Conservation (phyloP, 2,888 invertebrate genomes). For the Brachypalpus laphriformis region DNA sequence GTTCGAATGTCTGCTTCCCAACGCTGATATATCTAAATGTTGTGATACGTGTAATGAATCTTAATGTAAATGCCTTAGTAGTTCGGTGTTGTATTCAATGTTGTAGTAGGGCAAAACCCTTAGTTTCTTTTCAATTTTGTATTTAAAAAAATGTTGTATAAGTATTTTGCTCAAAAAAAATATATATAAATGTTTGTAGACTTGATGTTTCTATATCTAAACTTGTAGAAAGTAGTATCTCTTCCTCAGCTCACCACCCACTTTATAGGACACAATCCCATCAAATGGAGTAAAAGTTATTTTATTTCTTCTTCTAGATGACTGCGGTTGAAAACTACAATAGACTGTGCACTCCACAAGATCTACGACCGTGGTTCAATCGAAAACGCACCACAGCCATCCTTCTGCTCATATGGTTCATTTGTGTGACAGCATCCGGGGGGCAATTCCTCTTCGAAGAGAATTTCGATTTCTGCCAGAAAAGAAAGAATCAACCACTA, state of each 20-base stretch:
- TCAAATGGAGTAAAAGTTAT: neutral
- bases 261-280: conserved; percentile 5
- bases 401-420: conserved; percentile 84
- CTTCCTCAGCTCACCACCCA: conserved; percentile 19
- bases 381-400: conserved; percentile 83
- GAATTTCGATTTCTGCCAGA: conserved; percentile 88
- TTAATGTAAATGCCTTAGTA: conserved; percentile 11
- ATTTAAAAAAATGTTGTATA: neutral
- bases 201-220: conserved; percentile 23
- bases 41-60: neutral
- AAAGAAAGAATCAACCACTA: conserved; percentile 84
- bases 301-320: conserved; percentile 78
- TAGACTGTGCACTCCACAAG: conserved; percentile 85
- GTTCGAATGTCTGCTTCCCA: neutral
- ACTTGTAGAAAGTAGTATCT: conserved; percentile 17
- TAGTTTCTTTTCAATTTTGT: neutral
- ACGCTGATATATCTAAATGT: neutral
- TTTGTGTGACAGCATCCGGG: conserved; percentile 85
- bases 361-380: conserved; percentile 79
- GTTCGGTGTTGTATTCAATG: conserved; percentile 24
- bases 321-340: conserved; percentile 88
- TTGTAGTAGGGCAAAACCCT: conserved; percentile 16
- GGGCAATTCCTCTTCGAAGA: conserved; percentile 86
- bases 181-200: conserved; percentile 4
- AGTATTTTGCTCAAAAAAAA: conserved; percentile 19